A percentile compares a stretch with the other conserved stretches of the same genome.
Evolutionary conservation across 2,113 vertebrate species (phyloP).

Genomic region (Lasiurus cinereus): DNA sequence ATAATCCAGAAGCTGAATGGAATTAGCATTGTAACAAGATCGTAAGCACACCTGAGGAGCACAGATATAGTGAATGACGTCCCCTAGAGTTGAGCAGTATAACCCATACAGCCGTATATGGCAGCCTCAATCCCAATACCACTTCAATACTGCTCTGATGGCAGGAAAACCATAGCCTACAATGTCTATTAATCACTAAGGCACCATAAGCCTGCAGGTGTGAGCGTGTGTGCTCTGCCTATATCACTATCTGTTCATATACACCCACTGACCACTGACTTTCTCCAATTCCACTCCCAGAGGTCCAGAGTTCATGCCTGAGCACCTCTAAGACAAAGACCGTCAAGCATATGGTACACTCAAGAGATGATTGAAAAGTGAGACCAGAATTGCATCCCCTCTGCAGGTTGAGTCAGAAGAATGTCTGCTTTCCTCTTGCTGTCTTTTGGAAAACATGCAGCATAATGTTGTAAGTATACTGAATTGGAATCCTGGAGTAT

Average conservation of each 20-base stretch:
- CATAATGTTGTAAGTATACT: neutral
- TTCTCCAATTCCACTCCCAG: neutral
- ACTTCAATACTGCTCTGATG: neutral
- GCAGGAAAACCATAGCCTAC: neutral
- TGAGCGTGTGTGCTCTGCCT: neutral
- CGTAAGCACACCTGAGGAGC: rapidly evolving
- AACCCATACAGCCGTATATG: neutral
- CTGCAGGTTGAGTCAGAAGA: neutral
- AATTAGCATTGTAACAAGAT: neutral
- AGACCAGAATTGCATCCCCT: neutral
- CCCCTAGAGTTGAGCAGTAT: no score
- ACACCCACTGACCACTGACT: neutral
- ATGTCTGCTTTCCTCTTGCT: neutral
- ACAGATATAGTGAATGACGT: no score
- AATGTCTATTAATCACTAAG: neutral
- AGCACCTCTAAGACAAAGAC: neutral
- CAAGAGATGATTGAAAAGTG: neutral
- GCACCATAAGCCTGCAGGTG: no score
- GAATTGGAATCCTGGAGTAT: neutral
- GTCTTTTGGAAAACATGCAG: neutral
- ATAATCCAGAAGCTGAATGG: neutral
- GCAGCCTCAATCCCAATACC: neutral
- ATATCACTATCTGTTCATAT: neutral
- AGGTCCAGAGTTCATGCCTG: neutral
- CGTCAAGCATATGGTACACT: no score